Base-by-base conservation (phyloP, 2,888 invertebrate species). In the Megaustenia siamemsis region DNA sequence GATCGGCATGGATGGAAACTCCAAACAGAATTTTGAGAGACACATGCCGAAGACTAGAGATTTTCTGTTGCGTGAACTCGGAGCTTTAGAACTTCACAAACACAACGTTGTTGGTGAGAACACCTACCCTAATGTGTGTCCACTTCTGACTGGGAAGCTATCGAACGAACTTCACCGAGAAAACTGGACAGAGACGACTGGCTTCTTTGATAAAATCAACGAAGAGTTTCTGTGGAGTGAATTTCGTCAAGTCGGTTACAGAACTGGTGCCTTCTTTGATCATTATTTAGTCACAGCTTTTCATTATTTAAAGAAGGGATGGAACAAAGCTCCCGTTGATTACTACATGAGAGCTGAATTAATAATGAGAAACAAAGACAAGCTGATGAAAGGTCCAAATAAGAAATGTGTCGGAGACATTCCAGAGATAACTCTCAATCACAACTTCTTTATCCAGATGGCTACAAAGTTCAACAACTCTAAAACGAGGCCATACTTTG, bases 1-100 rank as follows among this genome's bases (percentile, higher is more conserved):
- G 43, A 63, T 82, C 28, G 82, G 82, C 6, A 82, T 82, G 24
- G 82, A 82, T 66, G 82, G 75, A 1, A 82, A 60, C 38, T 82
- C 82, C 82, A 82, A 75, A 45, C 63, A 73, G 28, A 73, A 82
- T 10, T 71, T 75, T 28, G 53, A 71, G 15, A 60, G 82, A 28
- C 18, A 40, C 1, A 63, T 82, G 82, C 82, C 82, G 2, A 56
- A 60, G 45, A 82, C 82, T 12, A 56, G 82, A 56, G 63, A 76
- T 8, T 75, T 75, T 35, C 63, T 82, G 2, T 40, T 81, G 10
- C 28, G 63, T 10, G 43, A 24, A 8, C 75, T 82, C 1, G 43
- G 49, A 18, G 73, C 75, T 24, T 49, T 45, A 10, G 73, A 75
- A 40, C 53, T 75, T 10, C 73, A 63, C 32, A 82, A 82, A 21